Evolutionary conservation across 2,888 invertebrate species (phyloP), one percentile per base, ranked within the genome.

Genomic region (Limenitis camilla): DNA sequence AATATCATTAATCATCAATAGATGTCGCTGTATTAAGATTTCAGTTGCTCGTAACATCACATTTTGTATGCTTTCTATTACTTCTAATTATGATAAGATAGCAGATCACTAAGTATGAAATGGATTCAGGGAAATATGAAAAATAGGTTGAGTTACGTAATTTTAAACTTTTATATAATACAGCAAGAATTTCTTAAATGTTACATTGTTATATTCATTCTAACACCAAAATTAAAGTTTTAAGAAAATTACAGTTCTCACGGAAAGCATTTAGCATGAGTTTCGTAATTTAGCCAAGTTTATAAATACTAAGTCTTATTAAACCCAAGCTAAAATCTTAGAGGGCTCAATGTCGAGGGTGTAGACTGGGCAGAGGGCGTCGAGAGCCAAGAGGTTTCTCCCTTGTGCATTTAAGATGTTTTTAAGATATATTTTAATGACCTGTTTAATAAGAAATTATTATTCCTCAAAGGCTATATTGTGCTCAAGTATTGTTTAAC

Each of bases 321-420:
- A 61, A 66, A 60, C 61, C 61, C 61, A 58, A 65, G 66, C 65
- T 63, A 67, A 63, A 60, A 61, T 55, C 65, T 68, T 67, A 69
- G 69, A 66, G 40, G 49, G 49, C 54, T 71, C 74, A 69, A 68
- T 69, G 71, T 75, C 56, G 63, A 76, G 74, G 69, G 70, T 72
- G 64, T 36, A 58, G 61, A 60, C 67, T 63, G 72, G 58, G 72
- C 43, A 46, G 49, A 48, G 55, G 64, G 52, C 64, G 60, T 61
- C 62, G 61, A 71, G 66, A 58, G 64, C 60, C 58, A 63, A 63
- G 32, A 52, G 54, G 51, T 39, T 67, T 66, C 69, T 45, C 63
- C 67, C 66, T 62, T 64, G 64, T 60, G 68, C 68, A 67, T 73
- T 71, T 65, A 56, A 65, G 60, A 53, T 56, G 57, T 39, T 54